Conservation (phyloP, 2,113 vertebrate genomes). For the Dascyllus trimaculatus region DNA sequence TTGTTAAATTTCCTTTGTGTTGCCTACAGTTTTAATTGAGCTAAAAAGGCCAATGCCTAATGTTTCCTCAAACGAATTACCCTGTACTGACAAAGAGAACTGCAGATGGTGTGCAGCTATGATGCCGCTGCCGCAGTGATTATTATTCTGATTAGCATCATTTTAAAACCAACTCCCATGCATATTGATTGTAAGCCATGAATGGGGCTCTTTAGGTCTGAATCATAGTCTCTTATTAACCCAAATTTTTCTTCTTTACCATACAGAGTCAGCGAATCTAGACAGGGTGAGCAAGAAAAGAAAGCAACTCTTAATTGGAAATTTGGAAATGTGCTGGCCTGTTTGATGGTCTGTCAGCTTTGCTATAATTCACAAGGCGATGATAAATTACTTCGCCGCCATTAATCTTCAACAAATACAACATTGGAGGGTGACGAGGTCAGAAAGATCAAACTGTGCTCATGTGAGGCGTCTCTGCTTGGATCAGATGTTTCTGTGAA, state of each 20-base stretch:
- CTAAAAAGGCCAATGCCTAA: slow-evolving; percentile 19
- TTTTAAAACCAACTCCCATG: slow-evolving; percentile 16
- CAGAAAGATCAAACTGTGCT: neutral
- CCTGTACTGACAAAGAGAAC: slow-evolving; percentile 26
- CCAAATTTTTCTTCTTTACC: neutral
- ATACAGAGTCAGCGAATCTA: neutral
- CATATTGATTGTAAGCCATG: slow-evolving; percentile 11
- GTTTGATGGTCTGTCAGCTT: neutral
- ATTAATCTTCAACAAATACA: neutral
- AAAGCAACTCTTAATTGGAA: neutral
- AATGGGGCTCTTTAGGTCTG: neutral
- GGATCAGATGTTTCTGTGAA: neutral
- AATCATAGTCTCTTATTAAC: neutral
- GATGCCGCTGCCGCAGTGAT: slow-evolving; percentile 28
- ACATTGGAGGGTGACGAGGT: neutral
- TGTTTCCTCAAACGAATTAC: slow-evolving; percentile 4
- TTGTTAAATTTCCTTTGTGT: slow-evolving; percentile 36
- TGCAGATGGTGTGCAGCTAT: slow-evolving; percentile 28
- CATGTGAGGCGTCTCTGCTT: neutral
- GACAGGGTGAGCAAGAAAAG: neutral
- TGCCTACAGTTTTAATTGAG: slow-evolving; percentile 34
- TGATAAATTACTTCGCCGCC: neutral
- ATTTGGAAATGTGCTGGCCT: neutral
- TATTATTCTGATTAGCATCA: slow-evolving; percentile 39
- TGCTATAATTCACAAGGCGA: neutral